Base-by-base conservation (phyloP, 2,797 vertebrate species). In the Denticeps clupeoides region DNA sequence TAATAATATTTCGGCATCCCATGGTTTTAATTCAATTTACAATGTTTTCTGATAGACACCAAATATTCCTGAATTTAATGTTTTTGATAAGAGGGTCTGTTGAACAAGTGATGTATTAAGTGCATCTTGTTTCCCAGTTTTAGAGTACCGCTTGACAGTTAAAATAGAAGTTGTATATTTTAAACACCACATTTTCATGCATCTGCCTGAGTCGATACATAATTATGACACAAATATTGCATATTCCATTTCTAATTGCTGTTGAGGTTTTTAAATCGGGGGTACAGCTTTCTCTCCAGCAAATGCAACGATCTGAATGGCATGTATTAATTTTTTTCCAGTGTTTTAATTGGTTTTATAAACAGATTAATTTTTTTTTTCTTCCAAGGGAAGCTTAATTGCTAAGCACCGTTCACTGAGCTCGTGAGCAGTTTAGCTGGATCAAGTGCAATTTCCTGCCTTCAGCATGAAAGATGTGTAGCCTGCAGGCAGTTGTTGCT, bases 341-440 rank as follows among this genome's bases (percentile, higher is more conserved):
- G 58, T 73, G 65, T 49, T 82, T 83, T 83, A 83, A 84, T 84
- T 83, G 77, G 79, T 82, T 84, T 80, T 76, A 80, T 82, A 83
- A 85, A 84, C 81, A 81, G 81, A 85, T 83, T 84, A 81, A 75
- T 82, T 82, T 81, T 72, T 76, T 75, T 74, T 82, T 82, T 81
- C 73, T 75, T 75, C 69, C 69, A 72, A 78, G 70, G 51, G 46
- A 65, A 63, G 73, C 81, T 81, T 84, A 83, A 83, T 82, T 80
- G 74, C 75, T 82, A 80, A 82, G 84, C 78, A 69, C 70, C 62
- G 59, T 60, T 45, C 69, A 75, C 64, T 71, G 72, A 64, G 72
- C 78, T 80, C 70, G 63, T 75, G 75, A 82, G 77, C 75, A 82
- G 77, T 79, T 72, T 75, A 75, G 75, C 72, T 71, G 72, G 77